Evolutionary conservation across 2,888 invertebrate genomes (phyloP), one percentile per base, ranked within the genome.

Genomic region (Apodemia zela): DNA sequence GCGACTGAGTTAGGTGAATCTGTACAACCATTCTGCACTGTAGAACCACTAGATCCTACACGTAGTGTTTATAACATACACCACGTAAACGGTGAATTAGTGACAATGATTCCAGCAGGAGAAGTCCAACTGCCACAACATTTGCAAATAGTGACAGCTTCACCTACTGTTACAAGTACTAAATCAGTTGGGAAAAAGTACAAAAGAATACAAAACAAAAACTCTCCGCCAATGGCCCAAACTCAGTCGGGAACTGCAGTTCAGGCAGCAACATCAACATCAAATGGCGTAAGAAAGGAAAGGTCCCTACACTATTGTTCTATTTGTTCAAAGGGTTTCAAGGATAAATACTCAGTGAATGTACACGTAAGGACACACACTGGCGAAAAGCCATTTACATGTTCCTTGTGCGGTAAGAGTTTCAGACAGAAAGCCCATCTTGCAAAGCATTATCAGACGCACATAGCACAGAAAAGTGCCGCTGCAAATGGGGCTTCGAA

Each of bases 361-460:
- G 99, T 99, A 59, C 99, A 99, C 86, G 97, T 99, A 73, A 93
- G 99, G 73, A 99, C 99, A 33, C 99, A 99, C 82, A 99, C 99
- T 0, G 99, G 98, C 0, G 99, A 99, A 85, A 99, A 99, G 80
- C 99, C 99, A 0, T 99, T 99, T 85, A 94, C 97, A 45, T 99
- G 99, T 84, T 96, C 96, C 18, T 93, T 98, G 65, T 99, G 99
- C 83, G 97, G 97, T 69, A 98, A 97, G 84, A 97, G 96, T 78
- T 98, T 98, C 89, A 93, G 97, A 60, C 97, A 98, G 84, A 98
- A 98, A 80, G 97, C 97, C 0, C 97, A 98, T 77, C 92, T 98
- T 73, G 97, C 97, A 66, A 98, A 98, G 82, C 97, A 98, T 87
- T 97, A 97, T 81, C 97, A 97, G 92, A 98, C 97, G 67, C 98